Evolutionary conservation across 2,113 vertebrate genomes (phyloP), one percentile per base, ranked within the genome.

Genomic region (Drymodes brunneopygia): DNA sequence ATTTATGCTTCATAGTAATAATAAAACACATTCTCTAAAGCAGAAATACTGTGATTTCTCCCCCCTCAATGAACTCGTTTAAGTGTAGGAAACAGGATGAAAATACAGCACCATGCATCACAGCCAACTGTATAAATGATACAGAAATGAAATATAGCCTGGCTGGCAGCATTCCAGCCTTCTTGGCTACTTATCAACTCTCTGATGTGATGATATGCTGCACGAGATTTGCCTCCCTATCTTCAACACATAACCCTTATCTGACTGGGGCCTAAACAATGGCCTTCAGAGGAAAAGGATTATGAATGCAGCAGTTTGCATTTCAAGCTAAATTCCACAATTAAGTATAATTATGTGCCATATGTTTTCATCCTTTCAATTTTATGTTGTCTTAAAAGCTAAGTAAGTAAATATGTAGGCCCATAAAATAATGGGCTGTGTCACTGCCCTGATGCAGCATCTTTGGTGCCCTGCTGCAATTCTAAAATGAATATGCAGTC

Each of bases 281-380:
- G 47, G 27, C 27, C 71, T 83, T 70, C 36, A 31, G 74, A 86
- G 29, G 10, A 83, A 74, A 62, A 0, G 2, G n/a, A 33, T 69
- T 66, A 77, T 62, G 54, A 73, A 73, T 16, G 33, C 10, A 6
- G 67, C 54, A 47, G 62, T 86, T 80, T 77, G 58, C 56, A 83
- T 73, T 90, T 92, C 75, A 90, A 78, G 82, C 54, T 90, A 54
- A 92, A 93, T 86, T 94, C 75, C 48, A 74, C 58, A 86, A 86
- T 94, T 88, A 73, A 92, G n/a, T 73, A 45, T 50, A 80, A 82
- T 92, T 88, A 81, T 9, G 4, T 22, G 38, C 64, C 75, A 62
- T 69, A 80, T 72, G 71, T 35, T 94, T 94, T 81, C 60, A 83
- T 90, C 54, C 33, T 77, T 85, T 47, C 35, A 44, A 33, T 88